phyloP scores from a whole-genome alignment of 92 coral and sea anemone species.

The Paragorgia papillata region DNA sequence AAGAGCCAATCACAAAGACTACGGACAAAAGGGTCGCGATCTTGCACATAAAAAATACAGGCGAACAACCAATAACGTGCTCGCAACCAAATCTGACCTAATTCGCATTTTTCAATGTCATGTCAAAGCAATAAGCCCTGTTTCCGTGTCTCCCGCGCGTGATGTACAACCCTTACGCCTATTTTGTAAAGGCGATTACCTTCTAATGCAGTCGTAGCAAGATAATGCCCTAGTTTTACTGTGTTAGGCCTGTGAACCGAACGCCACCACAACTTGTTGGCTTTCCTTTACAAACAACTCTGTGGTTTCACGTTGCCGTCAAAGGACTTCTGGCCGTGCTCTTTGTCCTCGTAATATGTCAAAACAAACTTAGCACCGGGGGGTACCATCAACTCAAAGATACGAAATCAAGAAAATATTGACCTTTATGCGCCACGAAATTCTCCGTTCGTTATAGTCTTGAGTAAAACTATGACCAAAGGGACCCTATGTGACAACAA shows the following conservation, averaged over 20 bases:
- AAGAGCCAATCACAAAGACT: slow-evolving; percentile 20
- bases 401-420: slow-evolving; percentile 27
- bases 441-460: slow-evolving; percentile 7
- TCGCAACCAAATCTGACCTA: slow-evolving; percentile 8
- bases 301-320: slow-evolving; percentile 45
- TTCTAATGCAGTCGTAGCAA: slow-evolving; percentile 9
- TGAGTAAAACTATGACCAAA: not conserved
- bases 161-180: not conserved
- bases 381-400: slow-evolving; percentile 36
- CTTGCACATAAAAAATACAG: not conserved
- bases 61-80: slow-evolving; percentile 19
- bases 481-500: not conserved
- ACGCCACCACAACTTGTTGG: slow-evolving; percentile 36
- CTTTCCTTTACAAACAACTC: slow-evolving; percentile 50
- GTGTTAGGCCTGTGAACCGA: not conserved
- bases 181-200: slow-evolving; percentile 30
- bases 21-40: slow-evolving; percentile 16
- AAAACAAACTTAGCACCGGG: slow-evolving; percentile 46
- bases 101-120: slow-evolving; percentile 13
- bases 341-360: slow-evolving; percentile 33
- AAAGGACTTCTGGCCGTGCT: slow-evolving; percentile 36
- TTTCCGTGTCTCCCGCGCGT: slow-evolving; percentile 8
- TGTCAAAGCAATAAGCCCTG: not conserved
- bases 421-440: slow-evolving; percentile 26
- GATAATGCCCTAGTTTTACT: slow-evolving; percentile 11